These are phyloP conservation scores for Kuschelorhynchus macadamiae DNA, from an alignment of 2,888 invertebrate species.

Conservation along the genomic window DNA sequence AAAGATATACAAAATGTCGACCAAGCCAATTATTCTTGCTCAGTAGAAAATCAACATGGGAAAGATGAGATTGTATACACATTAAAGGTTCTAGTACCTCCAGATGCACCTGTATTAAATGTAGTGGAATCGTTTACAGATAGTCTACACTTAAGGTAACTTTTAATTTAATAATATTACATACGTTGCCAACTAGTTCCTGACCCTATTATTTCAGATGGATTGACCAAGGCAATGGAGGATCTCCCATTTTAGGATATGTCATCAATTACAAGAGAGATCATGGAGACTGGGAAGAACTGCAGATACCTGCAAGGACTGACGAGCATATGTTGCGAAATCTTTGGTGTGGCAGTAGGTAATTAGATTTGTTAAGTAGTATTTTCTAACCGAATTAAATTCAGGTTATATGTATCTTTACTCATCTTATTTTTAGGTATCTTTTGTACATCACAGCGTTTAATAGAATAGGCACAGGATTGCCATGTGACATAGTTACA, in stretches of 20 bases:
- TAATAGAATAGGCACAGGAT: conserved; percentile 90
- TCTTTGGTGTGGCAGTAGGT: conserved; percentile 83
- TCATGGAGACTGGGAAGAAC: conserved; percentile 92
- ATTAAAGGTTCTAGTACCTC: conserved; percentile 84
- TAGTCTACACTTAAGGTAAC: conserved; percentile 83
- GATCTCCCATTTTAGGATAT: conserved; percentile 86
- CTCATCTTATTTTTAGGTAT: conserved; percentile 78
- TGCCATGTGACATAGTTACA: conserved; percentile 90
- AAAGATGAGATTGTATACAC: conserved; percentile 87
- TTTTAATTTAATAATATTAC: conserved; percentile 11
- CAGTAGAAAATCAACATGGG: conserved; percentile 87
- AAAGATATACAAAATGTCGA: conserved; percentile 85
- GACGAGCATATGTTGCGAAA: conserved; percentile 85
- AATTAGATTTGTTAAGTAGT: background rate
- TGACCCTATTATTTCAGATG: conserved; percentile 29
- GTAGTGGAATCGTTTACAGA: conserved; percentile 88
- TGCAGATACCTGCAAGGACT: conserved; percentile 86
- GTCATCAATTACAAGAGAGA: conserved; percentile 92
- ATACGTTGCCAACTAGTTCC: background rate
- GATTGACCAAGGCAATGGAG: conserved; percentile 82
- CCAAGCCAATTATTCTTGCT: conserved; percentile 92
- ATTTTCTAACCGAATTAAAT: background rate
- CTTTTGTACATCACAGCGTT: conserved; percentile 92
- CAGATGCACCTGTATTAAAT: conserved; percentile 85
- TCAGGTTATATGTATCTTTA: background rate